A percentile compares a stretch with the other conserved stretches of the same genome.
phyloP scores from a whole-genome alignment of 2,888 invertebrate genomes.

The Emesis russula region DNA sequence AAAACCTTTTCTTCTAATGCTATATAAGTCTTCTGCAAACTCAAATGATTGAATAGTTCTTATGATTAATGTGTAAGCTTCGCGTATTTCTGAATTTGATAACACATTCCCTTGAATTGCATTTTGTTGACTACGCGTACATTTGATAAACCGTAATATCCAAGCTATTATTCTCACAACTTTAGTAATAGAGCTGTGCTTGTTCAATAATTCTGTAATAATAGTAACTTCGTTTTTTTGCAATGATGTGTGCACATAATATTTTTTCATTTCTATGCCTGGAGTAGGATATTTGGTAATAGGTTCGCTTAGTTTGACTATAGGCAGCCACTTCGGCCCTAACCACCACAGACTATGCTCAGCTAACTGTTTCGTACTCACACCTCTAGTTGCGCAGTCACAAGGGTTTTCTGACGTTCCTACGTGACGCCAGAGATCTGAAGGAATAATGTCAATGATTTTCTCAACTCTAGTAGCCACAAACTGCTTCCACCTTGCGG shows the following conservation, averaged over 20 bases:
- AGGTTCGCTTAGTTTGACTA: background rate
- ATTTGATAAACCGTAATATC: conserved; percentile 32
- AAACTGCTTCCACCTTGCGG: conserved; percentile 67
- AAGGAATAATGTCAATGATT: conserved; percentile 16
- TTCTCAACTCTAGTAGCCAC: conserved; percentile 64
- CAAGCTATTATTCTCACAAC: conserved; percentile 27
- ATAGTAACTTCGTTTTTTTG: background rate
- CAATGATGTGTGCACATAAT: background rate
- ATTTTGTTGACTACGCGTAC: background rate
- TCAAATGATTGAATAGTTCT: conserved; percentile 34
- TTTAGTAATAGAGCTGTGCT: conserved; percentile 25
- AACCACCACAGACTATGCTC: conserved; percentile 22
- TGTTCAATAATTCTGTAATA: conserved; percentile 29
- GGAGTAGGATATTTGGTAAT: background rate
- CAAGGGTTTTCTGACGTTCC: background rate
- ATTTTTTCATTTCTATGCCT: background rate
- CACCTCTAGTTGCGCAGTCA: background rate
- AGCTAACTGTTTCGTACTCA: conserved; percentile 11
- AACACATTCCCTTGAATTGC: background rate
- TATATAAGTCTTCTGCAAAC: conserved; percentile 28
- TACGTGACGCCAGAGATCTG: background rate
- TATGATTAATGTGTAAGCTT: conserved; percentile 29
- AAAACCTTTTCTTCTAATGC: background rate
- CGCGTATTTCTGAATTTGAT: background rate
- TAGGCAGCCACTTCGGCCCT: conserved; percentile 10